These are phyloP conservation scores for Agelastica alni DNA, from an alignment of 2,888 invertebrate species.

Conservation along the genomic window DNA sequence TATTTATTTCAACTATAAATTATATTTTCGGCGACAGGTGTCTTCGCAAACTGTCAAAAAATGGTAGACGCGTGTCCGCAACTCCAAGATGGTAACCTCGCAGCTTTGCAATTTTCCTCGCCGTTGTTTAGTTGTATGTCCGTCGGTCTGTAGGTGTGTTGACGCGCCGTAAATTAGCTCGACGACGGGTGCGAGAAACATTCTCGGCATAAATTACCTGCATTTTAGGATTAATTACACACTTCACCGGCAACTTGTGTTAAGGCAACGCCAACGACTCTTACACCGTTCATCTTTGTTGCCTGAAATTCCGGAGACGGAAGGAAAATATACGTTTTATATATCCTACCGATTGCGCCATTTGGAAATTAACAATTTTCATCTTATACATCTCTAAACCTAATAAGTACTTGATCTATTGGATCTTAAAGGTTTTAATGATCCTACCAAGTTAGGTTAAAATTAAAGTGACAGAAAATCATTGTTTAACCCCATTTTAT, in stretches of 20 bases:
- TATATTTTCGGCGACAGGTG: conserved; percentile 19
- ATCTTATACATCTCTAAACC: no score
- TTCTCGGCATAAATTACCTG: conserved; percentile 59
- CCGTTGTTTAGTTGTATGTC: conserved; percentile 17
- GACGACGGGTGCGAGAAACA: conserved; percentile 57
- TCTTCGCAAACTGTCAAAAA: conserved; percentile 22
- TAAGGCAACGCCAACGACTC: conserved; percentile 31
- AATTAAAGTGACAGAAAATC: no score
- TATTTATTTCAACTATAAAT: conserved; percentile 1
- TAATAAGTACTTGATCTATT: no score
- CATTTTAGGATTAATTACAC: conserved; percentile 59
- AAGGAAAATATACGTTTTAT: conserved; percentile 4
- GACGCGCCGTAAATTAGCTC: conserved; percentile 58
- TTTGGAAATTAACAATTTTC: no score
- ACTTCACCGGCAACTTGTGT: conserved; percentile 55
- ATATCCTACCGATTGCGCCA: no score
- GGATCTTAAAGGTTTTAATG: no score
- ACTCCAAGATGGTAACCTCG: not conserved
- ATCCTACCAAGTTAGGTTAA: no score
- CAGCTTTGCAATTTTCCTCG: conserved; percentile 1
- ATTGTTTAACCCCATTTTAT: no score
- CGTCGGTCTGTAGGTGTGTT: conserved; percentile 47
- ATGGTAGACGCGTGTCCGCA: conserved; percentile 3
- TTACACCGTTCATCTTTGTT: conserved; percentile 26
- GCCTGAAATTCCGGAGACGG: conserved; percentile 11